phyloP scores from a whole-genome alignment of 2,113 vertebrate species.

The Nothocercus nigrocapillus region DNA sequence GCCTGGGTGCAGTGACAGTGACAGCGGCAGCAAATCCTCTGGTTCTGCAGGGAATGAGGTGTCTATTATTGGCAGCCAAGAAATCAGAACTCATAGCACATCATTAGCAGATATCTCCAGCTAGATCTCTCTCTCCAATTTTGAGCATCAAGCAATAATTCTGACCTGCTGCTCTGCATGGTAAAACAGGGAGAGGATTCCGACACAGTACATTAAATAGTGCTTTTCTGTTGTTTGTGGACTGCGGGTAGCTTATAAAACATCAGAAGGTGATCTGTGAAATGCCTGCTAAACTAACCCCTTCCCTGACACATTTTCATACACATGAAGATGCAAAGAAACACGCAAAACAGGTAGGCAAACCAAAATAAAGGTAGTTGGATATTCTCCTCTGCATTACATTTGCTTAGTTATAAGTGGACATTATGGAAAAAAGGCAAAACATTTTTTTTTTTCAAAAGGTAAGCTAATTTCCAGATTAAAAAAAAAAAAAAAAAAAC shows the following conservation, averaged over 20 bases:
- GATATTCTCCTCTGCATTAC: neutral
- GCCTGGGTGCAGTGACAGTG: too few species aligned
- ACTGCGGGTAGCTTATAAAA: neutral
- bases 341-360: neutral
- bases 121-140: neutral
- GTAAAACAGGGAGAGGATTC: neutral
- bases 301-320: neutral
- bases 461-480: neutral
- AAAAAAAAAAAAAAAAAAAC: neutral
- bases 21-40: neutral
- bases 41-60: neutral
- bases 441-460: neutral
- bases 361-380: neutral
- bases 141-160: neutral
- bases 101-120: neutral
- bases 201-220: neutral
- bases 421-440: neutral
- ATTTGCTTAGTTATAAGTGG: neutral
- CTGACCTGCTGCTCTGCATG: neutral
- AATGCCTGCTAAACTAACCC: neutral
- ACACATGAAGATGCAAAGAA: neutral
- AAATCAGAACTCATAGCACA: neutral
- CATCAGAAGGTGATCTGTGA: neutral
- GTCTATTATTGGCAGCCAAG: neutral
- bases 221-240: neutral